Base-by-base conservation (phyloP, 1,140 invertebrate genomes). In the Camponotus pennsylvanicus region DNA sequence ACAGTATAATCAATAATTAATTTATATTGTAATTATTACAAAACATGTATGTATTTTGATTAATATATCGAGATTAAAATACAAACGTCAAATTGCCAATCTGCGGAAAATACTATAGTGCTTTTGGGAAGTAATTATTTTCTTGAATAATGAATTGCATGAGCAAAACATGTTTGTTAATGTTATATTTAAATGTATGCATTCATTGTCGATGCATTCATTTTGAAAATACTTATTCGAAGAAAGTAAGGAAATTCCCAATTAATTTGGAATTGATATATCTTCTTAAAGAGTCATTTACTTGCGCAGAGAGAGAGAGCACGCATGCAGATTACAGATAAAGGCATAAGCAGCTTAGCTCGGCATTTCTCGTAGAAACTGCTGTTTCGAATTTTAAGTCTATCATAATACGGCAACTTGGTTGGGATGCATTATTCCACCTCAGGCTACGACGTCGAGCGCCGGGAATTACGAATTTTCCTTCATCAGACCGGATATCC, bases 381-480 rank as follows among this genome's bases (percentile, higher is more conserved):
- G 55, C 37, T 59, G 69, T 73, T 63, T 37, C 79, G 55, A 73
- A 83, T 73, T 83, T 83, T 83, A 83, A 83, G 18, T 73, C 40
- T 73, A 83, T 61, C 55, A 45, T 83, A 49, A 83, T 73, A 37
- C 79, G 40, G n/a, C 79, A 63, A 83, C 18, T 61, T 73, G 7
- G 66, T 27, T 27, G 37, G 52, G 4, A 21, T 42, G 69, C 69
- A 27, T 18, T 52, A 52, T 73, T 49, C 8, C 7, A 27, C 69
- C 18, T 49, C 32, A 40, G 79, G 67, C 55, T 61, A 15, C 15
- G 27, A 45, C 67, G 37, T 61, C 52, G 27, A 82, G 40, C 37
- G 27, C 11, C 32, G 13, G 42, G 67, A 70, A 82, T 82, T 82
- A 82, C 40, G 27, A 7, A 13, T 83, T 73, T 73, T 82, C 37